Conservation (phyloP, 2,888 invertebrate genomes). For the Drosophila eohydei region DNA sequence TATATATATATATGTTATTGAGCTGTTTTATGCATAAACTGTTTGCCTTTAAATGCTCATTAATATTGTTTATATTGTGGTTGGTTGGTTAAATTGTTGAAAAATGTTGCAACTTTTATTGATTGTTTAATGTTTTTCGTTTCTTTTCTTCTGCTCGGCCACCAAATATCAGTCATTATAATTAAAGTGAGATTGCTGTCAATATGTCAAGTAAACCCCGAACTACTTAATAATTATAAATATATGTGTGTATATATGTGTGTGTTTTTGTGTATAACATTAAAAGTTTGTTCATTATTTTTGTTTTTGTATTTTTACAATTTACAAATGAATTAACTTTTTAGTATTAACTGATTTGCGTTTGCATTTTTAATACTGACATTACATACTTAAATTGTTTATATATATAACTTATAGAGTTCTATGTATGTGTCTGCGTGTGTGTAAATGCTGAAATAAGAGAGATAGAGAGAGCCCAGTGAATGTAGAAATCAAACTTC, state of each 20-base stretch:
- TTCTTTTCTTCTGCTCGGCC: neutral
- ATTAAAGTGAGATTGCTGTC: constrained; percentile 37
- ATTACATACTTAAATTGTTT: constrained; percentile 62
- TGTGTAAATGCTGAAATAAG: constrained; percentile 64
- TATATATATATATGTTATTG: constrained; percentile 41
- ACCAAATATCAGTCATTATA: constrained; percentile 66
- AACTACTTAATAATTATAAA: constrained; percentile 38
- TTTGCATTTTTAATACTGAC: constrained; percentile 65
- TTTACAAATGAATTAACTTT: constrained; percentile 68
- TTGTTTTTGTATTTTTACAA: constrained; percentile 60
- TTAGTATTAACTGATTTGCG: constrained; percentile 42
- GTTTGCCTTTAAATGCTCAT: constrained; percentile 48
- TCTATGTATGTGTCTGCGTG: neutral
- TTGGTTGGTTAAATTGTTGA: constrained; percentile 30
- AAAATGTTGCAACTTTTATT: constrained; percentile 28
- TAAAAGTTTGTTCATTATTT: constrained; percentile 51
- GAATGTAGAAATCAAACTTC: constrained; percentile 60
- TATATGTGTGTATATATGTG: neutral
- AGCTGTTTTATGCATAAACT: constrained; percentile 38
- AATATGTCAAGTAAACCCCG: constrained; percentile 17
- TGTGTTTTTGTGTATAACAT: constrained; percentile 54
- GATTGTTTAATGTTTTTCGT: constrained; percentile 17
- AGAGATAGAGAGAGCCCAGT: constrained; percentile 8
- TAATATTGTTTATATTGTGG: constrained; percentile 35
- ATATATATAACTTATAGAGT: constrained; percentile 7